Base-by-base conservation (phyloP, 2,888 invertebrate species). In the Ormia ochracea region DNA sequence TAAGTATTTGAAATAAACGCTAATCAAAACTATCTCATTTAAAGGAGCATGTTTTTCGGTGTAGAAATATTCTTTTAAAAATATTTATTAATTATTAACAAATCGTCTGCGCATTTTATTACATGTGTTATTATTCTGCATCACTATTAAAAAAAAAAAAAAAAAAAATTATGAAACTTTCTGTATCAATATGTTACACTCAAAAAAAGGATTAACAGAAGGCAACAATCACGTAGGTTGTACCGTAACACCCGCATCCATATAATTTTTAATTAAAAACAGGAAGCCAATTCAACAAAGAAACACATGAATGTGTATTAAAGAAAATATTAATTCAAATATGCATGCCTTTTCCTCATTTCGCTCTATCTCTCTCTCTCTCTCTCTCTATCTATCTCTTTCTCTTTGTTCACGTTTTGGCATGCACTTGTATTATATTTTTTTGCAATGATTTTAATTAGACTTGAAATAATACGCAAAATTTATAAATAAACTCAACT, bases 221-320 rank as follows among this genome's bases (percentile, higher is more conserved):
- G 63, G 59, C 78, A 58, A 68, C 58, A 56, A 77, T 72, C 84
- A 84, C 84, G 82, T 84, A 84, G 84, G 84, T 84, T 84, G 84
- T 84, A 84, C 84, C 84, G 78, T 79, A 68, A 63, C 48, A 26
- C 48, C 70, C 56, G 36, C 63, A 54, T 56, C 36, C 23, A 52
- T 56, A 70, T 56, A 77, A 70, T 17, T 50, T 58, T 65, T 41
- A 70, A 76, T 54, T 69, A 54, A 54, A 7, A 68, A 61, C 12
- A 41, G 33, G 48, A 63, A 61, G 38, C 33, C 17, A 48, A 38
- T 23, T 31, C 3, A 43, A n/a, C n/a, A 61, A 31, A 21, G 1
- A 45, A 58, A 23, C 10, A 52, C 26, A 36, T 45, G 17, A 69
- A 48, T 28, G 6, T 28, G 3, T 28, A 41, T 0, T 17, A 38